Evolutionary conservation across 1,140 invertebrate species (phyloP).

Genomic region (Metopolophium dirhodum): DNA sequence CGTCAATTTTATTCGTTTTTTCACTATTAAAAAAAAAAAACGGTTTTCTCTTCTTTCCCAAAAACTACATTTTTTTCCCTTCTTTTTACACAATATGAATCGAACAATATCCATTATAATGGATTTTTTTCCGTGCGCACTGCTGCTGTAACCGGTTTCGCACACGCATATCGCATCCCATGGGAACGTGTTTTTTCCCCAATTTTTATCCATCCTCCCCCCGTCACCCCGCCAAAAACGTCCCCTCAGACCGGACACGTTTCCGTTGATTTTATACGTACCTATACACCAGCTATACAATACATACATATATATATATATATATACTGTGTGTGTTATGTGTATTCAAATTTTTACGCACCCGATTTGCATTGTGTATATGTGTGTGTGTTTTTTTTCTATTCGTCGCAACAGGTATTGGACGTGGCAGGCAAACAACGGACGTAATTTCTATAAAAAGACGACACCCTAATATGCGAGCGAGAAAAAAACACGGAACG

Average conservation of each 20-base stretch:
- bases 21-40: slow-evolving; percentile 31
- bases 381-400: not conserved
- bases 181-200: slow-evolving; percentile 55
- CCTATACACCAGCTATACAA: not conserved
- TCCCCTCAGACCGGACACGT: slow-evolving; percentile 52
- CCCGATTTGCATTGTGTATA: slow-evolving; percentile 29
- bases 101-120: slow-evolving; percentile 50
- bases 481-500: slow-evolving; percentile 28
- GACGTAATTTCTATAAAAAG: slow-evolving; percentile 45
- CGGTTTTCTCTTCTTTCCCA: slow-evolving; percentile 27
- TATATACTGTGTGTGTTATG: too few species aligned
- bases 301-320: not conserved
- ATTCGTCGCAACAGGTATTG: slow-evolving; percentile 52
- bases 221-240: not conserved
- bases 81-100: slow-evolving; percentile 47
- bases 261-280: slow-evolving; percentile 50
- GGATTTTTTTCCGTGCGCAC: slow-evolving; percentile 44
- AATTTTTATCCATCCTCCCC: not conserved
- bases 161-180: slow-evolving; percentile 42
- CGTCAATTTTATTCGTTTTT: slow-evolving; percentile 50
- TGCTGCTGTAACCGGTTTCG: slow-evolving; percentile 35
- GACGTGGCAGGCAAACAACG: slow-evolving; percentile 32
- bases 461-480: slow-evolving; percentile 44
- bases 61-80: slow-evolving; percentile 11
- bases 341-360: slow-evolving; percentile 49